Percentiles rank a stretch among this genome's conserved stretches.
These are phyloP conservation scores for Triops cancriformis DNA, from an alignment of 1,140 invertebrate species.

Conservation along the genomic window DNA sequence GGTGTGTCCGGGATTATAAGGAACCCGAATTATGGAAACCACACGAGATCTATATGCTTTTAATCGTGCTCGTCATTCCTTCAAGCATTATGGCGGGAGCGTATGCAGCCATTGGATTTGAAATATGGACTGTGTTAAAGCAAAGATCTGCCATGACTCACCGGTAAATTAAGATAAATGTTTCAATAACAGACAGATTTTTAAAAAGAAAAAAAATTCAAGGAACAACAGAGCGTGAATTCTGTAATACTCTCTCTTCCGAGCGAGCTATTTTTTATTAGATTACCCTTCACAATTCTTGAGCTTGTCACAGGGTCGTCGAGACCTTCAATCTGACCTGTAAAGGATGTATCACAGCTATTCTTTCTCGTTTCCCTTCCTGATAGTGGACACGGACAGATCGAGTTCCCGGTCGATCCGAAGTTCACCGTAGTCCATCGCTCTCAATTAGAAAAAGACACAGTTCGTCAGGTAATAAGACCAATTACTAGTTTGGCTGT, in stretches of 20 bases:
- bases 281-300: background rate
- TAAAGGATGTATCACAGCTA: background rate
- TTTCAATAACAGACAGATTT: background rate
- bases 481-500: background rate
- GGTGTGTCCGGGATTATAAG: constrained; percentile 53
- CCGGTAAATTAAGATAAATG: constrained; percentile 36
- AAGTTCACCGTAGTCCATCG: constrained; percentile 4
- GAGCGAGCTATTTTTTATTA: too few species aligned
- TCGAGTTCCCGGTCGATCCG: background rate
- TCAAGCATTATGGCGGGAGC: constrained; percentile 55
- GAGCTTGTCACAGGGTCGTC: background rate
- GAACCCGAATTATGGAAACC: constrained; percentile 44
- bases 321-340: background rate
- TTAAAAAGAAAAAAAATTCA: background rate
- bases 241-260: background rate
- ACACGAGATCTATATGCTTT: constrained; percentile 58
- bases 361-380: background rate
- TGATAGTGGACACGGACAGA: background rate
- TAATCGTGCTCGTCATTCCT: constrained; percentile 54
- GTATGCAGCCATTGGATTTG: constrained; percentile 56
- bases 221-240: background rate
- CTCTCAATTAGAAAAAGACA: constrained; percentile 23
- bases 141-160: constrained; percentile 48
- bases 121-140: constrained; percentile 54
- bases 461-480: constrained; percentile 21